Evolutionary conservation across 1,140 invertebrate genomes (phyloP), one percentile per base, ranked within the genome.

Genomic region (Pemphigus obesinymphae): DNA sequence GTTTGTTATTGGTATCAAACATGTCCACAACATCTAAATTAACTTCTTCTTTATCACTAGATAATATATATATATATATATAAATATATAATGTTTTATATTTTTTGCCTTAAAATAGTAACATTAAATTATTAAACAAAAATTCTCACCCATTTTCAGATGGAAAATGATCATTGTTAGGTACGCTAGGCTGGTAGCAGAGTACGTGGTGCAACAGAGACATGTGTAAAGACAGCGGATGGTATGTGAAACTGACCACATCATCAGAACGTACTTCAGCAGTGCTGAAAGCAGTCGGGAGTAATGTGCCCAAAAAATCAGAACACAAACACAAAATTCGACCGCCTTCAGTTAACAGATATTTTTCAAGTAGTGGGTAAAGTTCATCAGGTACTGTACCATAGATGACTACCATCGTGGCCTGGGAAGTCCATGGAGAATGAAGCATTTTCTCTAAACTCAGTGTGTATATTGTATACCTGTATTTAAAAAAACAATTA

Each of bases 171-270:
- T 93, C 92, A 58, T 80, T 43, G 26, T 63, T 43, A 85, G 92
- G 91, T 2, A 92, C 90, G 1, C 93, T 94, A 0, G 93, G 92
- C 85, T 95, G 93, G 86, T 96, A 96, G 84, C 92, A 95, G 86
- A 95, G 95, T 55, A 95, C 92, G 83, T 95, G 93, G 87, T 95
- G 94, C 87, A 96, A 91, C 89, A 96, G 91, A 84, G 91, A 92
- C 0, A 95, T 93, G 8, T 92, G 91, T n/a, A 80, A 17, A 84
- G 92, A 92, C 93, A 94, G 95, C 84, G 92, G 91, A 72, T 92
- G 92, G 84, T 95, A 96, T 15, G 92, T 93, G 84, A 95, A 94
- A 58, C 92, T 91, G 13, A 95, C 93, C 20, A 95, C 88, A 86
- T 95, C 93, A 85, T 93, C 92, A 86, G 94, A 93, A 10, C 93